These are phyloP conservation scores for Polia nebulosa DNA, from an alignment of 2,888 invertebrate genomes.

Conservation along the genomic window DNA sequence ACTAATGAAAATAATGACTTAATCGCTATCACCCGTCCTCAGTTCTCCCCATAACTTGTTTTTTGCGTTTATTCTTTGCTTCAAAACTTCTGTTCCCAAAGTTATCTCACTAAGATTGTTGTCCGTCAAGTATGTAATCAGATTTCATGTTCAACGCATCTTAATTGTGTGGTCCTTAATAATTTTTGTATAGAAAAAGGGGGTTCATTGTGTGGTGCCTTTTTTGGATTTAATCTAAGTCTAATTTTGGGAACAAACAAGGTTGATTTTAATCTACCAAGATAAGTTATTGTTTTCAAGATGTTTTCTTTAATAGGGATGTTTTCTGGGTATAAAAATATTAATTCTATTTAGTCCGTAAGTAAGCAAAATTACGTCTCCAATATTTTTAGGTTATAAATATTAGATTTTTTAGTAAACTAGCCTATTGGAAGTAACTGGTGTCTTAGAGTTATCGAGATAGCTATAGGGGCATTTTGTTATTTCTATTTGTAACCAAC, in stretches of 20 bases:
- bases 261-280: not conserved
- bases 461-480: no score
- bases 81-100: conserved; percentile 60
- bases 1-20: conserved; percentile 4
- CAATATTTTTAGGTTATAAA: no score
- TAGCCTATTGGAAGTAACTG: no score
- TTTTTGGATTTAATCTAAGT: conserved; percentile 12
- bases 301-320: no score
- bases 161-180: conserved; percentile 56
- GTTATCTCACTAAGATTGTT: conserved; percentile 65
- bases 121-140: conserved; percentile 63
- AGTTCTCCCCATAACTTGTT: conserved; percentile 38
- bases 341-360: no score
- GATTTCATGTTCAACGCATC: conserved; percentile 58
- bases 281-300: no score
- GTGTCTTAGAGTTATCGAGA: no score
- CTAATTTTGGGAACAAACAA: not conserved
- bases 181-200: conserved; percentile 47
- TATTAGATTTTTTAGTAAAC: no score
- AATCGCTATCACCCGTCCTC: conserved; percentile 11
- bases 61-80: conserved; percentile 55
- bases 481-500: no score
- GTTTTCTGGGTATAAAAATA: no score
- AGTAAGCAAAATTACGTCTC: no score
- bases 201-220: conserved; percentile 40